Evolutionary conservation across 2,888 invertebrate species (phyloP), one percentile per base, ranked within the genome.

Genomic region (Cetonia aurata): DNA sequence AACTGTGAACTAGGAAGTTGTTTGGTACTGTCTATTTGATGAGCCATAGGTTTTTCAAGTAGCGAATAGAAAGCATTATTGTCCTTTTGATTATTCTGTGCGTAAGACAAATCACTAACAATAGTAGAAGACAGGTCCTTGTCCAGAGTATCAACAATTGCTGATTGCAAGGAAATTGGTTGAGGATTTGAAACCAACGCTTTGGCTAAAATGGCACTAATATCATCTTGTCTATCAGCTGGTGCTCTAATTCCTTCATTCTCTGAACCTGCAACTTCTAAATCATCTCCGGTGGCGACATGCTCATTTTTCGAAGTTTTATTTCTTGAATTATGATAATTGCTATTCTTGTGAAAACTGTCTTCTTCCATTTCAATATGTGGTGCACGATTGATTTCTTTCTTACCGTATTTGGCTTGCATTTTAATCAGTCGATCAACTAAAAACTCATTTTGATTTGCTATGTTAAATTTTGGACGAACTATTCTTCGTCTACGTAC

Each of bases 1-100:
- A 8, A 33, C 17, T 72, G 71, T 9, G 67, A 71, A 56, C 62
- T 46, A 52, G 88, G 75, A 3, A 88, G 77, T 69, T 86, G 84
- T 52, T 86, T 85, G 1, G 88, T 79, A 0, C 87, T 88, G 75
- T 87, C 83, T 6, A 82, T 82, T 0, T 87, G n/a, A n/a, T n/a
- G 87, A 0, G 85, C 82, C 78, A 9, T 37, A 10, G 37, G 1
- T 37, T 87, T 86, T 15, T 87, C 88, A 37, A 88, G 79, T 6
- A 88, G 77, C 0, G 85, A 81, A 50, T 84, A 85, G 0, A 88
- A 77, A n/a, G 85, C 85, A 48, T 85, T 81, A 9, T 88, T 83
- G 53, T 82, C 73, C n/a, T 69, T 62, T n/a, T 67, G 68, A 17
- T 52, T 37, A 0, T n/a, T 12, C 42, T 42, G 19, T 3, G 1